These are phyloP conservation scores for Myotis brandtii DNA, from an alignment of 2,113 vertebrate genomes.

Conservation along the genomic window DNA sequence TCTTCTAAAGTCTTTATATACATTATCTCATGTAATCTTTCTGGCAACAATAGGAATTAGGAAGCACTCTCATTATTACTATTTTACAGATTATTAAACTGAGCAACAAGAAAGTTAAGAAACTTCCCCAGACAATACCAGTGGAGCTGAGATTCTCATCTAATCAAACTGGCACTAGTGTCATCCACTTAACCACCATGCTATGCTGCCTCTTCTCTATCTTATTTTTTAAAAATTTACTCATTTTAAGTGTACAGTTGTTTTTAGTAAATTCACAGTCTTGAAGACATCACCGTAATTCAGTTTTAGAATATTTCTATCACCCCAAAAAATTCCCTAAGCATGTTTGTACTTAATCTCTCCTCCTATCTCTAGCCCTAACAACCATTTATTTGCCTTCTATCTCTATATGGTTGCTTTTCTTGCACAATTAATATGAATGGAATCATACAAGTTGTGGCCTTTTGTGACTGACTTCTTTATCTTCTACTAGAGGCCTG, in stretches of 20 bases:
- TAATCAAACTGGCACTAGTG: not conserved
- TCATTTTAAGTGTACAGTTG: conserved; percentile 35
- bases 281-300: not conserved
- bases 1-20: not conserved
- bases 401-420: not conserved
- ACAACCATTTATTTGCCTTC: not conserved
- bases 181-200: not conserved
- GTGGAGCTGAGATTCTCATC: not conserved
- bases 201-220: not conserved
- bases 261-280: conserved; percentile 8
- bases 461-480: conserved; percentile 5
- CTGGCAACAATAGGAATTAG: not conserved
- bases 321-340: not conserved
- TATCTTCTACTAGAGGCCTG: not conserved
- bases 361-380: not conserved
- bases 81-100: conserved; percentile 41
- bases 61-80: not conserved
- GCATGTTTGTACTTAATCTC: not conserved
- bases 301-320: not conserved
- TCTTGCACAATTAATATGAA: conserved; percentile 18
- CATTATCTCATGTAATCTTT: conserved; percentile 46
- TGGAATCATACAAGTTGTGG: not conserved
- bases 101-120: not conserved
- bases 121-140: not conserved
- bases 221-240: not conserved